A percentile compares a stretch with the other conserved stretches of the same genome.
phyloP scores from a whole-genome alignment of 2,113 vertebrate species.

The Fukomys damarensis region DNA sequence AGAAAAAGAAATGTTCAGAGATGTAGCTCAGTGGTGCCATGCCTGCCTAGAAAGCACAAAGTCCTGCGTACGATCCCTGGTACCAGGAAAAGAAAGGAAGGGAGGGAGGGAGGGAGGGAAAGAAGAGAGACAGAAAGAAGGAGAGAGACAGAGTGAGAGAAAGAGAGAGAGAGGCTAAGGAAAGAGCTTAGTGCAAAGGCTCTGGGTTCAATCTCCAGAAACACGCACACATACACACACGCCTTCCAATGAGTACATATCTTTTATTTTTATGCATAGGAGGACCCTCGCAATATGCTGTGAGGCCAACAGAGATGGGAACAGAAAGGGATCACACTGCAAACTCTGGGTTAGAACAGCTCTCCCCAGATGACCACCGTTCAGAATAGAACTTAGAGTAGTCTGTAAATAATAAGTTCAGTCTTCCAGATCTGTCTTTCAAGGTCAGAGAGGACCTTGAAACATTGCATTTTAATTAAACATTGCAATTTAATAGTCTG shows the following conservation, averaged over 20 bases:
- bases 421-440: not conserved
- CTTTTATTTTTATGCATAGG: not conserved
- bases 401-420: not conserved
- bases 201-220: not conserved
- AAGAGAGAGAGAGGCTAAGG: not conserved
- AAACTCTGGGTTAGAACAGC: not conserved
- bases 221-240: not conserved
- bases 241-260: not conserved
- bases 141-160: too few species aligned
- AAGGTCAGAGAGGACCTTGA: slow-evolving; percentile 6
- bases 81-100: too few species aligned
- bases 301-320: not conserved
- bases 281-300: not conserved
- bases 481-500: not conserved
- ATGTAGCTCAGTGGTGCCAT: too few species aligned
- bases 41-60: too few species aligned
- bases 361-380: not conserved
- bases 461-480: too few species aligned
- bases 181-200: not conserved
- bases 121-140: too few species aligned
- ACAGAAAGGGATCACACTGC: not conserved
- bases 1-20: not conserved
- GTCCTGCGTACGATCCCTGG: too few species aligned
- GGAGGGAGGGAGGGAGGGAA: too few species aligned
- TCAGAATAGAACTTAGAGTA: not conserved